Evolutionary conservation across 2,113 vertebrate genomes (phyloP).

Genomic region (Anarhynchus alexandrinus): DNA sequence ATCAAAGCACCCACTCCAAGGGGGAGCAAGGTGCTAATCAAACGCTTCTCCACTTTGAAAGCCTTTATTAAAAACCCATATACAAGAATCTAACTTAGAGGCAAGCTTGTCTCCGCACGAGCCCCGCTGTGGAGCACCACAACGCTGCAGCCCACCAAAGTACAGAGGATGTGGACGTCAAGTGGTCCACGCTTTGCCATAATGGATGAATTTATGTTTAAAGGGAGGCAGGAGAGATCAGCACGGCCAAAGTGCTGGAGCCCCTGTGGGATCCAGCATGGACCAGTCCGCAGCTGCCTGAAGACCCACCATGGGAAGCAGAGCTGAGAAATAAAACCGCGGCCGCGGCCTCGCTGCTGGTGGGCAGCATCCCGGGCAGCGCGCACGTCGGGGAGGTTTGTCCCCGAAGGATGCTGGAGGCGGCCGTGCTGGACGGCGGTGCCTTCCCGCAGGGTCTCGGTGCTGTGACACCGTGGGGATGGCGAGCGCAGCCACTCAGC

Average conservation of each 20-base stretch:
- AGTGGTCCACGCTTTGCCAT: neutral
- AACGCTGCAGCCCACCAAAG: neutral
- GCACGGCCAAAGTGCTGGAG: neutral
- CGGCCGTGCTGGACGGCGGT: accelerated
- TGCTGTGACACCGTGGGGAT: neutral
- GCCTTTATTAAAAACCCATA: slow-evolving; percentile 35
- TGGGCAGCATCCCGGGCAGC: neutral
- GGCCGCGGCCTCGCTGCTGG: neutral
- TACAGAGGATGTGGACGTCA: neutral
- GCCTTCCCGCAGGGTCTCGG: neutral
- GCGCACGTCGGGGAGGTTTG: neutral
- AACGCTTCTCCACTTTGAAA: slow-evolving; percentile 62
- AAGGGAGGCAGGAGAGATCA: neutral
- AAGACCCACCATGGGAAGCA: neutral
- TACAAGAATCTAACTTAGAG: neutral
- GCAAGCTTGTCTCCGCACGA: neutral
- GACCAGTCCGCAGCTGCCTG: neutral
- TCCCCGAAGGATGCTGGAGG: neutral
- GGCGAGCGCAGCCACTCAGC: neutral
- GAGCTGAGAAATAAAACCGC: neutral
- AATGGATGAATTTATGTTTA: neutral
- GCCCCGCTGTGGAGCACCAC: neutral
- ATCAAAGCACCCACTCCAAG: slow-evolving; percentile 64
- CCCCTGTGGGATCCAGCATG: neutral
- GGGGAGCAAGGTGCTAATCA: slow-evolving; percentile 69